Evolutionary conservation across 2,888 invertebrate species (phyloP).

Genomic region (Allolobophora icterica): DNA sequence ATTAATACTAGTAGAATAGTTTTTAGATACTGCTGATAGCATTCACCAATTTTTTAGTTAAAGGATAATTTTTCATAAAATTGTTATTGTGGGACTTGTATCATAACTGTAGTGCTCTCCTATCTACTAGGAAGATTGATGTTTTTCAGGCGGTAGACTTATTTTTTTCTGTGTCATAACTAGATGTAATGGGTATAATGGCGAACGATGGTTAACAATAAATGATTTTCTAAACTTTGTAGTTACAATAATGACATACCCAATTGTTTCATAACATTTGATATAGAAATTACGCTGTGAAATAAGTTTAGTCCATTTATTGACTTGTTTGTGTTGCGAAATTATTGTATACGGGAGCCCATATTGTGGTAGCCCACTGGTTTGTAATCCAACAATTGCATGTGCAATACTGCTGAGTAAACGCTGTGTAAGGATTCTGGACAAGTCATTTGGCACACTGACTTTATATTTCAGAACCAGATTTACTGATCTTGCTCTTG

Average conservation of each 20-base stretch:
- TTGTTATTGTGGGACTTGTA: neutral
- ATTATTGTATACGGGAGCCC: neutral
- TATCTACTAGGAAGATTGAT: neutral
- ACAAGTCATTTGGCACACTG: too few relatives aligned
- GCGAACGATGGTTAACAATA: neutral
- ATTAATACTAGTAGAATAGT: neutral
- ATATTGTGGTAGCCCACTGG: too few relatives aligned
- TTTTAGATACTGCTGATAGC: neutral
- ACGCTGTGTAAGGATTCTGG: too few relatives aligned
- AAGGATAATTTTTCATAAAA: neutral
- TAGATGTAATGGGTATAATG: neutral
- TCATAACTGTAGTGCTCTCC: neutral
- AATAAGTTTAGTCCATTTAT: neutral
- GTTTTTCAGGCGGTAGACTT: neutral
- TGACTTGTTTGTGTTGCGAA: neutral
- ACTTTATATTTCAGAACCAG: too few relatives aligned
- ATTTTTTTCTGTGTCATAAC: neutral
- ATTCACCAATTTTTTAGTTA: neutral
- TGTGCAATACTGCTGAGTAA: too few relatives aligned
- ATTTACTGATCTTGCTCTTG: neutral
- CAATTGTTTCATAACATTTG: neutral
- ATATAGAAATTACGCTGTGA: neutral
- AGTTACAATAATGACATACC: neutral
- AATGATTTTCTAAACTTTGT: neutral
- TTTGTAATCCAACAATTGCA: too few relatives aligned